phyloP scores from a whole-genome alignment of 2,888 invertebrate species.

The Hydrotaea cyrtoneurina region DNA sequence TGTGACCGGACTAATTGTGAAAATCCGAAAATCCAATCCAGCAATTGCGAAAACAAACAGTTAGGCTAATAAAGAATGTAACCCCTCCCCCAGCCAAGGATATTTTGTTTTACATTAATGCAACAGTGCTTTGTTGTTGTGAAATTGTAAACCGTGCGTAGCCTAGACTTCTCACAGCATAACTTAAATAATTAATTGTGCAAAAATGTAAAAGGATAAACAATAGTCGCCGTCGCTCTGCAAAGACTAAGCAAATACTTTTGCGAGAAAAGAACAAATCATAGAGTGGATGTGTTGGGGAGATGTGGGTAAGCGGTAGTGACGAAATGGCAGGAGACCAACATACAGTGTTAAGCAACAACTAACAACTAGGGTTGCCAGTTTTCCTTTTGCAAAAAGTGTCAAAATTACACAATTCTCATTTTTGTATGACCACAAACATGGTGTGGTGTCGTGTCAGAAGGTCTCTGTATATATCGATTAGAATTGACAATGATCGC shows the following conservation, averaged over 20 bases:
- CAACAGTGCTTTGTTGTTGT: not conserved
- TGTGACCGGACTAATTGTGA: slow-evolving; percentile 1
- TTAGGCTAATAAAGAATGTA: slow-evolving; percentile 1
- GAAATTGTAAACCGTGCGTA: not conserved
- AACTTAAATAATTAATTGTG: slow-evolving; percentile 23
- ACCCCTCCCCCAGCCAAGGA: not conserved
- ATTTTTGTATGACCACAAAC: no score
- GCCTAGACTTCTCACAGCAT: not conserved
- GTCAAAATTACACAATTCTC: no score
- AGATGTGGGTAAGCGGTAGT: no score
- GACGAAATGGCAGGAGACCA: no score
- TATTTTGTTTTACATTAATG: not conserved
- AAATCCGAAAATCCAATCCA: not conserved
- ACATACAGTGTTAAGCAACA: not conserved
- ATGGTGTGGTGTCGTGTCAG: no score
- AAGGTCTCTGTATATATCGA: no score
- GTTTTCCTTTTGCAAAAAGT: not conserved
- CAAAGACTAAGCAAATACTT: slow-evolving; percentile 5
- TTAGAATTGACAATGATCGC: no score
- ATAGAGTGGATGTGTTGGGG: not conserved
- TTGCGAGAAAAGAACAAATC: not conserved
- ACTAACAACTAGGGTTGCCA: not conserved
- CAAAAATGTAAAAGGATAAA: not conserved
- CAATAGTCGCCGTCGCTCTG: not conserved
- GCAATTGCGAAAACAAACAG: not conserved